Conservation (phyloP, 64 coral and sea anemone genomes). For the Actinia equina region DNA sequence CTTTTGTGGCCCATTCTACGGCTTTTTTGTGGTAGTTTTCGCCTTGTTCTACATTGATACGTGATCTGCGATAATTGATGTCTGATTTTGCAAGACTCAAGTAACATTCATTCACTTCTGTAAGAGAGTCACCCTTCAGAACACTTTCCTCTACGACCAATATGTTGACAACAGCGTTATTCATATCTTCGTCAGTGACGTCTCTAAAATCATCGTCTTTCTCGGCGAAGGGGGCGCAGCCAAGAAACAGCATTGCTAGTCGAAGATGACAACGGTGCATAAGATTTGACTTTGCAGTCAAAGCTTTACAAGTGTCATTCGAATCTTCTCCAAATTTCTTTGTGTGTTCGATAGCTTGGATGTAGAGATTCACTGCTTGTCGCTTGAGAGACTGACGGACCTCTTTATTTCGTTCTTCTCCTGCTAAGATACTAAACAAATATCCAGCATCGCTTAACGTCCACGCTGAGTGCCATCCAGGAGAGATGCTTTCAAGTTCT, state of each 20-base stretch:
- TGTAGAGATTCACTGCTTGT: slow-evolving; percentile 29
- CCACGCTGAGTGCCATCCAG: slow-evolving; percentile 42
- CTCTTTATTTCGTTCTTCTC: slow-evolving; percentile 21
- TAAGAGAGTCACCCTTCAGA: slow-evolving; percentile 8
- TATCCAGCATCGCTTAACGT: slow-evolving; percentile 39
- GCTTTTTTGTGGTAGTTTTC: slow-evolving; percentile 14
- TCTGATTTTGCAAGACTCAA: slow-evolving; percentile 23
- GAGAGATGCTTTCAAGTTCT: slow-evolving; percentile 21
- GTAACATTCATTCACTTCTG: slow-evolving; percentile 27
- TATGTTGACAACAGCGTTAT: neutral
- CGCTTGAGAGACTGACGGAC: slow-evolving; percentile 17
- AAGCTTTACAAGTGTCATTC: neutral
- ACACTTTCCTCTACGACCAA: slow-evolving; percentile 23
- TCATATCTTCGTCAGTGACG: slow-evolving; percentile 1
- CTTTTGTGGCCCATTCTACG: slow-evolving; percentile 25
- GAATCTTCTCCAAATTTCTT: neutral
- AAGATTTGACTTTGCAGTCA: slow-evolving; percentile 22
- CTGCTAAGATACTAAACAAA: slow-evolving; percentile 33
- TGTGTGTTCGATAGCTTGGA: slow-evolving; percentile 25
- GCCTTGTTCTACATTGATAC: neutral
- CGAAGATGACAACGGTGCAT: slow-evolving; percentile 35
- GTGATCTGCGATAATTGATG: slow-evolving; percentile 27
- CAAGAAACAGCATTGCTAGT: slow-evolving; percentile 27
- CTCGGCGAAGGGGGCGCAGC: slow-evolving; percentile 18
- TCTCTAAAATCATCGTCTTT: neutral